Evolutionary conservation across 2,113 vertebrate species (phyloP).

Genomic region (Rhinolophus sinicus): DNA sequence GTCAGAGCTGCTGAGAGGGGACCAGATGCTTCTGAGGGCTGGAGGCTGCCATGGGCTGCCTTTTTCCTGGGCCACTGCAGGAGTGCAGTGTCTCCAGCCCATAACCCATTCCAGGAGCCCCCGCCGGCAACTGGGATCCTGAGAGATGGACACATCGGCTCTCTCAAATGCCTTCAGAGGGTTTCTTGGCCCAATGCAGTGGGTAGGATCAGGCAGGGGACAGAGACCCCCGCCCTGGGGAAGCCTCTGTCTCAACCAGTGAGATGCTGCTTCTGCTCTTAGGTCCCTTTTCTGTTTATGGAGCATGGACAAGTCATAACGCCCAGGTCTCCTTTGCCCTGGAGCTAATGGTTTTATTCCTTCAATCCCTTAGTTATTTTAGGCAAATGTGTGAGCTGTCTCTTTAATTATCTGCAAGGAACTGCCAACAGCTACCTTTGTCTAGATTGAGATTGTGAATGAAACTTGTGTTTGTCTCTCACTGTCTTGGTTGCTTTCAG

Average conservation of each 20-base stretch:
- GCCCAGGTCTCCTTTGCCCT: background rate
- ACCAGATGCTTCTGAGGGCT: background rate
- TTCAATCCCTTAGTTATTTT: conserved; percentile 38
- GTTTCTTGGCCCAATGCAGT: background rate
- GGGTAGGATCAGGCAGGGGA: background rate
- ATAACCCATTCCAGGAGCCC: background rate
- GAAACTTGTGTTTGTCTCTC: conserved; percentile 60
- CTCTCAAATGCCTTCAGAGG: background rate
- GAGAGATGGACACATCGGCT: background rate
- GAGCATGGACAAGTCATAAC: background rate
- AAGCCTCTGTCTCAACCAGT: background rate
- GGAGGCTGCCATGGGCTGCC: background rate
- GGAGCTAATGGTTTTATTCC: conserved; percentile 40
- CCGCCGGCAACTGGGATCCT: background rate
- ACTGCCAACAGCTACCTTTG: conserved; percentile 59
- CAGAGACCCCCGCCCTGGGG: background rate
- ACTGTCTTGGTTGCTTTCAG: background rate
- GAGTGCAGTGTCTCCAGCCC: background rate
- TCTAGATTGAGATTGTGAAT: conserved; percentile 49
- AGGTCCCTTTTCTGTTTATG: background rate
- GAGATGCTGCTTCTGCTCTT: background rate
- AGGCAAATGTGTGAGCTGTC: conserved; percentile 53
- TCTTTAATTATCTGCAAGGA: conserved; percentile 51
- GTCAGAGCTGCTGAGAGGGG: background rate
- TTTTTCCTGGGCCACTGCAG: background rate